Evolutionary conservation across 2,797 vertebrate species (phyloP).

Genomic region (Parotocinclus haroldoi): DNA sequence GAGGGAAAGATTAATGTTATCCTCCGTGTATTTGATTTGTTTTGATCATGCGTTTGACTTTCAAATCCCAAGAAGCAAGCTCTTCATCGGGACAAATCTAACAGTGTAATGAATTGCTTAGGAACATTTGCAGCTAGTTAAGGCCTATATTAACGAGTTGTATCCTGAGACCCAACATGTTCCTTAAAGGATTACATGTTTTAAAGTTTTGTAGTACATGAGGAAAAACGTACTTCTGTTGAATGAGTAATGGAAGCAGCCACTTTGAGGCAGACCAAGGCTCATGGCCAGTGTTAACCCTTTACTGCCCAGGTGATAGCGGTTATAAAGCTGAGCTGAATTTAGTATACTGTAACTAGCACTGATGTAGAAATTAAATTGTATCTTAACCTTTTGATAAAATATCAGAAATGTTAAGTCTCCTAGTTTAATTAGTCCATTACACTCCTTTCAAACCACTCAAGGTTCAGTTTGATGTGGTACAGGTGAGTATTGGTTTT

Average conservation of each 20-base stretch:
- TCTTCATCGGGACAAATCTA: not conserved
- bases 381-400: too few relatives aligned
- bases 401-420: too few relatives aligned
- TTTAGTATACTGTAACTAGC: too few relatives aligned
- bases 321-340: too few relatives aligned
- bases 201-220: slow-evolving; percentile 53
- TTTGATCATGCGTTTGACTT: slow-evolving; percentile 15
- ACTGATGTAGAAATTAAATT: too few relatives aligned
- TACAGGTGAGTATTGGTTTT: too few relatives aligned
- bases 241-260: slow-evolving; percentile 62
- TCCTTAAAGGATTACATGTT: slow-evolving; percentile 47
- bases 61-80: slow-evolving; percentile 28
- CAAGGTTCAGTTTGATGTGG: too few relatives aligned
- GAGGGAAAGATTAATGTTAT: slow-evolving; percentile 21
- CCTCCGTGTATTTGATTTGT: slow-evolving; percentile 20
- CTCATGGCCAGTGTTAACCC: too few relatives aligned
- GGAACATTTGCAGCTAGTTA: slow-evolving; percentile 56
- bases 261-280: slow-evolving; percentile 31
- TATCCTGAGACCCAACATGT: slow-evolving; percentile 25
- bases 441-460: too few relatives aligned
- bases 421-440: too few relatives aligned
- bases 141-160: slow-evolving; percentile 42
- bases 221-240: slow-evolving; percentile 52
- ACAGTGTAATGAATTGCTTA: slow-evolving; percentile 54
- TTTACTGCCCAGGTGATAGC: too few relatives aligned